These are phyloP conservation scores for Agonopterix arenella DNA, from an alignment of 2,888 invertebrate genomes.

Conservation along the genomic window DNA sequence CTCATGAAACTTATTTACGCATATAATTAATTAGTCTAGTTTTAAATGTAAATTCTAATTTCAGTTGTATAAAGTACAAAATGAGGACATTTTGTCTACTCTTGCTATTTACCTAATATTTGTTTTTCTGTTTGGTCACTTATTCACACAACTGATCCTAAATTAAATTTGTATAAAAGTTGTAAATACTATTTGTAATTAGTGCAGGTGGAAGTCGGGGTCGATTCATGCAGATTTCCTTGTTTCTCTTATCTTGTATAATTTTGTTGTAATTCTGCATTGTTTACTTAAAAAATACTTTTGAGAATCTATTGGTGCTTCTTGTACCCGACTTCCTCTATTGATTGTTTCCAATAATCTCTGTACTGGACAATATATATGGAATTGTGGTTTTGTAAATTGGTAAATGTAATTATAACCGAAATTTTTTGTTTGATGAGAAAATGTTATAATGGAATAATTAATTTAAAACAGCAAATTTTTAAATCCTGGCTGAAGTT, in stretches of 20 bases:
- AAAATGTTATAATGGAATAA: too few relatives aligned
- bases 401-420: too few relatives aligned
- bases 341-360: constrained; percentile 17
- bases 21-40: constrained; percentile 9
- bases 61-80: constrained; percentile 21
- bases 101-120: constrained; percentile 6
- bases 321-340: background rate
- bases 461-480: too few relatives aligned
- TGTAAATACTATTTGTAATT: background rate
- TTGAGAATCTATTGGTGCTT: background rate
- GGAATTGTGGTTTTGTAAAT: constrained; percentile 43
- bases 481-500: too few relatives aligned
- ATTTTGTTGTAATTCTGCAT: too few relatives aligned
- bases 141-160: too few relatives aligned
- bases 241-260: too few relatives aligned
- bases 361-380: constrained; percentile 48
- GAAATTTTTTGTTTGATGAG: too few relatives aligned
- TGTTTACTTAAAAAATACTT: background rate
- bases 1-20: background rate
- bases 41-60: constrained; percentile 14
- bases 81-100: constrained; percentile 9
- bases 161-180: background rate
- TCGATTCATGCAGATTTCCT: too few relatives aligned
- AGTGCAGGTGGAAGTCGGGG: background rate
- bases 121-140: too few relatives aligned